Percentiles rank a stretch among this genome's conserved stretches.
Evolutionary conservation across 2,888 invertebrate genomes (phyloP).

Genomic region (Coenonympha arcania): DNA sequence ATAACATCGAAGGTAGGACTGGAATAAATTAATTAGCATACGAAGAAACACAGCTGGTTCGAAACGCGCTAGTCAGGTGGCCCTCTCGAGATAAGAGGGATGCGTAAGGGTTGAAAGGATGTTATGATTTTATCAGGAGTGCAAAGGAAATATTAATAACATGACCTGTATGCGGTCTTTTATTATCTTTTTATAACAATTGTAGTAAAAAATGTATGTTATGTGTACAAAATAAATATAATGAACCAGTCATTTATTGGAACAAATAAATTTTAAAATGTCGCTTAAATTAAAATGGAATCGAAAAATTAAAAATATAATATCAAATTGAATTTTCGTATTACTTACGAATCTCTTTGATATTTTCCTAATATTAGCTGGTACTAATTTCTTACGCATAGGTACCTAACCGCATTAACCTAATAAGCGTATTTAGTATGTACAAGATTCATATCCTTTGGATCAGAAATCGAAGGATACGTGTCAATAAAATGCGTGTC

Average conservation of each 20-base stretch:
- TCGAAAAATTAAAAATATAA: too few species aligned
- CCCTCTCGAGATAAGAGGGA: constrained; percentile 34
- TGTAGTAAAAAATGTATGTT: background rate
- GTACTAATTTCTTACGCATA: too few species aligned
- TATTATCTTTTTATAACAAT: background rate
- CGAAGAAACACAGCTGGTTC: constrained; percentile 26
- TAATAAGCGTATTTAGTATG: too few species aligned
- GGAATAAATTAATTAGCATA: constrained; percentile 22
- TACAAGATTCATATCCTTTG: background rate
- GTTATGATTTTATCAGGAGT: constrained; percentile 31
- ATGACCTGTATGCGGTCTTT: constrained; percentile 9
- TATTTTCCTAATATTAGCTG: too few species aligned
- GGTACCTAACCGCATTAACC: too few species aligned
- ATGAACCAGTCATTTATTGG: too few species aligned
- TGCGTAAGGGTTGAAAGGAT: constrained; percentile 39
- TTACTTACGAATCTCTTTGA: too few species aligned
- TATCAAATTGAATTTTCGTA: too few species aligned
- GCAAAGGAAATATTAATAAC: constrained; percentile 21
- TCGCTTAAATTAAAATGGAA: too few species aligned
- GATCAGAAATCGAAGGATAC: constrained; percentile 2
- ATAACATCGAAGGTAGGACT: background rate
- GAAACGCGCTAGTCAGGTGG: constrained; percentile 42
- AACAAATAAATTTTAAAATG: too few species aligned
- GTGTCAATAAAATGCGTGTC: constrained; percentile 5
- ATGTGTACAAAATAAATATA: too few species aligned